phyloP scores from a whole-genome alignment of 2,888 invertebrate genomes.

The Tenthredo scrophulariae region DNA sequence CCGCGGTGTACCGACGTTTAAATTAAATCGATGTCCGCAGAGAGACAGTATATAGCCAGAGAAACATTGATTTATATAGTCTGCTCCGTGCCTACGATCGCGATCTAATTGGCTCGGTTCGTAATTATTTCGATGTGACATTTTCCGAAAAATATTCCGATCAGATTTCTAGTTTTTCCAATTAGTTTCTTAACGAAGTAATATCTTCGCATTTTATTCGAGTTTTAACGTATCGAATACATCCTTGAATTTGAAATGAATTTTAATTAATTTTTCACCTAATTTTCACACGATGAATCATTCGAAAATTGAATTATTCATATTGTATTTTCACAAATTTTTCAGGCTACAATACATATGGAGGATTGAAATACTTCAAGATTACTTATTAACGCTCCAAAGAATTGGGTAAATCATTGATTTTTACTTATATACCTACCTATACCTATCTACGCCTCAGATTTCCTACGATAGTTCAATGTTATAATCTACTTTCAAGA shows the following conservation, averaged over 20 bases:
- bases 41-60: neutral
- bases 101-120: neutral
- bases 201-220: neutral
- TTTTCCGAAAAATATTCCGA: neutral
- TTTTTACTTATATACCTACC: slow-evolving; percentile 3
- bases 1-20: neutral
- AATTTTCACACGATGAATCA: too few relatives aligned
- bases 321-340: neutral
- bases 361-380: neutral
- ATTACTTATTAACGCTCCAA: slow-evolving; percentile 3
- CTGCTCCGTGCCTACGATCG: neutral
- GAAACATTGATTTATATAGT: neutral
- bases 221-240: neutral
- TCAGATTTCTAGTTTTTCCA: neutral
- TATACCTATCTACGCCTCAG: neutral
- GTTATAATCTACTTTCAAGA: neutral
- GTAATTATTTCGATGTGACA: neutral
- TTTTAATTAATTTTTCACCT: too few relatives aligned
- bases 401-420: neutral
- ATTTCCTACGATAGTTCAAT: neutral
- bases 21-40: slow-evolving; percentile 15
- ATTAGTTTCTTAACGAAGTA: neutral
- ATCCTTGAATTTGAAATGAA: neutral
- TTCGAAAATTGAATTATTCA: too few relatives aligned
- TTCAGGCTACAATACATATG: neutral